These are phyloP conservation scores for Agriopis aurantiaria DNA, from an alignment of 2,888 invertebrate species.

Conservation along the genomic window DNA sequence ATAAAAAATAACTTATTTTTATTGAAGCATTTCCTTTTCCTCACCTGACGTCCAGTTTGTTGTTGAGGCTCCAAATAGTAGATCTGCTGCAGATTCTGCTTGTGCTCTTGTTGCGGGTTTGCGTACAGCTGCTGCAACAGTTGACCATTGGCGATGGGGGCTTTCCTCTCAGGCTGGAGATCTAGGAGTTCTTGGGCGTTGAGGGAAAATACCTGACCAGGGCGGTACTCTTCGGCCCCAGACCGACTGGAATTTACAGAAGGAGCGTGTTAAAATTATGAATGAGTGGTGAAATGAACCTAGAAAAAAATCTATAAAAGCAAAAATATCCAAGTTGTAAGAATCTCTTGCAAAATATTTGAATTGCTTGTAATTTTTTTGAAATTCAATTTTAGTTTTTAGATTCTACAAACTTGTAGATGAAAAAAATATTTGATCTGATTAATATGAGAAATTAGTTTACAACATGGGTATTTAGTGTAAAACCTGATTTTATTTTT, in stretches of 20 bases:
- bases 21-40: background rate
- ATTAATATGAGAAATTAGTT: no score
- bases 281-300: background rate
- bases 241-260: slow-evolving; percentile 57
- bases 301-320: slow-evolving; percentile 1
- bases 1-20: no score
- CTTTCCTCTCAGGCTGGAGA: slow-evolving; percentile 76
- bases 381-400: no score
- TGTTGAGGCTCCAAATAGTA: slow-evolving; percentile 78
- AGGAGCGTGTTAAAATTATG: background rate
- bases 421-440: no score
- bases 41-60: slow-evolving; percentile 70
- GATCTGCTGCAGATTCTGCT: slow-evolving; percentile 73
- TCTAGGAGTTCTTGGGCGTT: slow-evolving; percentile 77
- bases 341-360: background rate
- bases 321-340: background rate
- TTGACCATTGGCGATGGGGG: slow-evolving; percentile 66
- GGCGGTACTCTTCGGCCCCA: slow-evolving; percentile 73
- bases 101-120: slow-evolving; percentile 71
- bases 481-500: no score
- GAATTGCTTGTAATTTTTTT: no score
- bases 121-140: slow-evolving; percentile 73
- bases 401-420: no score
- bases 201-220: slow-evolving; percentile 79
- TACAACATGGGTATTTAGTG: no score